These are phyloP conservation scores for Spisula solida DNA, from an alignment of 2,888 invertebrate species.

Conservation along the genomic window DNA sequence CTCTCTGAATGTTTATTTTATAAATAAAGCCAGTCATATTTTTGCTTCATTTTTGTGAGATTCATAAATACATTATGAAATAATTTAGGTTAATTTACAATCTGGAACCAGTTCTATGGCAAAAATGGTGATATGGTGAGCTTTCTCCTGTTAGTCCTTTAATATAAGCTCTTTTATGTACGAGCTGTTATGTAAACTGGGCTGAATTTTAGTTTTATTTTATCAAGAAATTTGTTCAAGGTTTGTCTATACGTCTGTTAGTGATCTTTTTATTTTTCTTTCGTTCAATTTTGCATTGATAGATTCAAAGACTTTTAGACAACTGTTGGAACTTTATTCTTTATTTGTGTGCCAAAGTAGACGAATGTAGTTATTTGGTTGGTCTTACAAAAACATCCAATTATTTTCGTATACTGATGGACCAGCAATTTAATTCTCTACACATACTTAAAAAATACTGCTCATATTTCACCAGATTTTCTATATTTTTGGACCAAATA, in stretches of 20 bases:
- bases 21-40: not conserved
- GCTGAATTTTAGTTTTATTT: not conserved
- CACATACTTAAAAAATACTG: too few species aligned
- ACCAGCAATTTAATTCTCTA: too few species aligned
- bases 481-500: too few species aligned
- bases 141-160: not conserved
- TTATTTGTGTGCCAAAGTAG: not conserved
- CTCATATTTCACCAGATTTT: too few species aligned
- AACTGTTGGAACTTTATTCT: not conserved
- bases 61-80: not conserved
- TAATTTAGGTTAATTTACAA: not conserved
- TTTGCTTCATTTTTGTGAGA: not conserved
- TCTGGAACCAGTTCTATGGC: not conserved
- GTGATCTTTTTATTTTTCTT: not conserved
- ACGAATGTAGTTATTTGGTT: not conserved
- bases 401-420: too few species aligned
- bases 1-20: not conserved
- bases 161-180: not conserved
- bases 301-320: slow-evolving; percentile 12
- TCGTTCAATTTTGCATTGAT: not conserved
- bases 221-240: not conserved
- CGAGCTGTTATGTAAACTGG: not conserved
- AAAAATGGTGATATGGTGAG: too few species aligned
- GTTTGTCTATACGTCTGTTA: not conserved
- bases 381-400: too few species aligned